Conservation (phyloP, 2,888 invertebrate genomes). For the Synergus laeviventris region DNA sequence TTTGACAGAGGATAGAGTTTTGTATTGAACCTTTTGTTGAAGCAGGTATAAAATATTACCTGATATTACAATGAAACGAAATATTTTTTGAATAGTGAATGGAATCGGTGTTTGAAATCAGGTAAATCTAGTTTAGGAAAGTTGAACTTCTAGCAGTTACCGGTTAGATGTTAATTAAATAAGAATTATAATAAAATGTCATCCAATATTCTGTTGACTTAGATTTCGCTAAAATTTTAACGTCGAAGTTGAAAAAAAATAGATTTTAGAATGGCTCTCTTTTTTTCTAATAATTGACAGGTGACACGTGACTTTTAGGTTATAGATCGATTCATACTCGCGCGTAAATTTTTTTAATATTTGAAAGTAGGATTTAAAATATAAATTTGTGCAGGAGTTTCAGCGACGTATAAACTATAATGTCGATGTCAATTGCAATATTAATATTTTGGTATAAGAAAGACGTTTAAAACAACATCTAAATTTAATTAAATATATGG, state of each 20-base stretch:
- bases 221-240: too few species aligned
- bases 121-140: neutral
- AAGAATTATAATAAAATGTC: too few species aligned
- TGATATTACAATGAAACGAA: neutral
- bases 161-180: too few species aligned
- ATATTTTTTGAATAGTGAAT: slow-evolving; percentile 12
- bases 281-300: neutral
- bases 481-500: too few species aligned
- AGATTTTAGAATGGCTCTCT: too few species aligned
- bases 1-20: too few species aligned
- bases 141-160: too few species aligned
- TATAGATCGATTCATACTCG: neutral
- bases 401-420: too few species aligned
- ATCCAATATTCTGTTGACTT: too few species aligned
- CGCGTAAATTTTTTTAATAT: neutral
- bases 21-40: slow-evolving; percentile 4
- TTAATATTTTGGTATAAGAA: neutral
- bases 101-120: neutral
- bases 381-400: too few species aligned
- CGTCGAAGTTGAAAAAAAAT: neutral
- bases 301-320: slow-evolving; percentile 26
- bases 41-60: slow-evolving; percentile 23
- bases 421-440: too few species aligned
- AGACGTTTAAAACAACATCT: neutral
- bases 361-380: neutral